Evolutionary conservation across 2,888 invertebrate genomes (phyloP), one percentile per base, ranked within the genome.

Genomic region (Drosophila ezoana): DNA sequence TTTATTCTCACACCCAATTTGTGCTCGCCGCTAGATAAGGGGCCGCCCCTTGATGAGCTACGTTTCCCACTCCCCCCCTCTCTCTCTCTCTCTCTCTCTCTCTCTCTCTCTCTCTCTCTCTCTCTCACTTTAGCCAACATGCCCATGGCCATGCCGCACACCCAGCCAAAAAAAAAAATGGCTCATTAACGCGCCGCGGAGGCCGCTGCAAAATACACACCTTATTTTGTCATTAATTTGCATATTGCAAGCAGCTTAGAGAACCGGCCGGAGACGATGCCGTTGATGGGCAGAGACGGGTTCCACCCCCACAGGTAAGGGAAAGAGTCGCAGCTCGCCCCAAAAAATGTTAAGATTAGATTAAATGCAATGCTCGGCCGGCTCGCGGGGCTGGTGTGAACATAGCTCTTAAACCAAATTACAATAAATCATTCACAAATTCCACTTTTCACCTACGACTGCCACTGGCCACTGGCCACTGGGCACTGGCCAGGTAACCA

Each of bases 1-100:
- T 88, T 85, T 88, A 85, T 89, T 89, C 89, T 89, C 89, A 88
- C 88, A 89, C 88, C 88, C 85, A 88, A 87, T 88, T 88, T 81
- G 76, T 81, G 74, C 43, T 68, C 52, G 69, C 65, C 49, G 70
- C 69, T 48, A 82, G 83, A 85, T 82, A 82, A 78, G 61, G 40
- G 53, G 53, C 40, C 47, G 41, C 33, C 49, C 28, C 49, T 75
- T 74, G 70, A 75, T 62, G 74, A 76, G 70, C 71, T 33, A 28
- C 43, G 35, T 32, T 48, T 48, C 9, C 11, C 33, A 33, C 57
- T 18, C 45, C 3, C 51, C 14, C 32, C 28, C 4, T 6, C 9
- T 3, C 16, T 5, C 23, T 6, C 23, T 6, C 23, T 23, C 23
- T 23, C 23, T 23, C 23, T 23, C 23, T 23, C 20, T 20, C 20